Base-by-base conservation (phyloP, 2,888 invertebrate genomes). In the Diabrotica balteata region DNA sequence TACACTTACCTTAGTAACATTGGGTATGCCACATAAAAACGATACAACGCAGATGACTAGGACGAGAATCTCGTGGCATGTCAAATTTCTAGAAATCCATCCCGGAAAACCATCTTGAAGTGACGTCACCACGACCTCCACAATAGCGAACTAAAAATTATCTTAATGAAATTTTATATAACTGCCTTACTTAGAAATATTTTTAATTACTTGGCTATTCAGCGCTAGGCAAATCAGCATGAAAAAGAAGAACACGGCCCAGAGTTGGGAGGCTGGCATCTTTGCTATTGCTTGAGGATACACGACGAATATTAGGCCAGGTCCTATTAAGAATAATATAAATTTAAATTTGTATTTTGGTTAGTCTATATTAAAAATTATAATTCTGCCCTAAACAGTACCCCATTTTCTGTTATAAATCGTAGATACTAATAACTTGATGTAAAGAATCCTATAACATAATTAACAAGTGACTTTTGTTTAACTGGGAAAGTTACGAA, bases 61-160 rank as follows among this genome's bases (percentile, higher is more conserved):
- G 46, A 96, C 96, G 67, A 96, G 84, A 67, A 96, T 86, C 84
- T 96, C 96, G 80, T 96, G 95, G 79, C 93, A 93, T 75, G 93
- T 91, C 63, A 96, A 87, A 79, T 90, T 89, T 75, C 88, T 91
- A 78, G 92, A 92, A 68, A 96, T 94, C 91, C 93, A 93, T 72
- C 90, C 90, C 0, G 94, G 94, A 82, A 96, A 96, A 43, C 95
- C 95, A 81, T 97, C 97, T 85, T 96, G 95, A 77, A 97, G 92
- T 7, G 96, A 94, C 4, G 96, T 96, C 3, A 96, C 94, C 4
- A 97, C 94, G 7, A 96, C 96, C 86, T 97, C 96, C 57, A 96
- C 95, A 72, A 95, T 94, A 46, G 96, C 96, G 85, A 97, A 96
- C 94, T 95, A 86, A 73, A 90, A 89, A 75, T 66, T 68, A 70